Evolutionary conservation across 2,113 vertebrate species (phyloP).

Genomic region (Pluvianellus socialis): DNA sequence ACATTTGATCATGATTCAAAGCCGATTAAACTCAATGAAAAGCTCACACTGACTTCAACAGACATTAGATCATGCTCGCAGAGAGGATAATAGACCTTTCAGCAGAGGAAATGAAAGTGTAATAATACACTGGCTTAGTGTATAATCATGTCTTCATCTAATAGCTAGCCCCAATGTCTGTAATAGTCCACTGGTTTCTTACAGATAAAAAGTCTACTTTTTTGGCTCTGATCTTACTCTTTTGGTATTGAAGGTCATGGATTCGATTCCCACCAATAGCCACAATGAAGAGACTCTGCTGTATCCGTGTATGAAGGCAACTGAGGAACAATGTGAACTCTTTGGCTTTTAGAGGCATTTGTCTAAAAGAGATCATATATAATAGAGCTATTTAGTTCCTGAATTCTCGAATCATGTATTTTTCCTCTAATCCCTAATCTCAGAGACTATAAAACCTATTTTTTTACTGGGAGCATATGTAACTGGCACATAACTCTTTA

Average conservation of each 20-base stretch:
- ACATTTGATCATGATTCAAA: constrained; percentile 32
- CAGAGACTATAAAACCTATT: neutral
- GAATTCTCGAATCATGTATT: neutral
- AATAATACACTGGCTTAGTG: constrained; percentile 40
- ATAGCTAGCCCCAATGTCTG: neutral
- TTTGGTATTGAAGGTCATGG: neutral
- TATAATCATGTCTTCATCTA: constrained; percentile 44
- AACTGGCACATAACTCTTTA: neutral
- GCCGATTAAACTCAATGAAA: constrained; percentile 21
- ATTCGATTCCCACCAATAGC: neutral
- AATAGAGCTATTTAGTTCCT: neutral
- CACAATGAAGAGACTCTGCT: neutral
- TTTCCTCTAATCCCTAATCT: neutral
- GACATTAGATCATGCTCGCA: constrained; percentile 34
- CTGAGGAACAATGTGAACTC: accelerated
- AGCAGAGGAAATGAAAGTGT: constrained; percentile 45
- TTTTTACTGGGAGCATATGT: neutral
- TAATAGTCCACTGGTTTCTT: neutral
- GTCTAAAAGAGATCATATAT: neutral
- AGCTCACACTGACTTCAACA: constrained; percentile 10
- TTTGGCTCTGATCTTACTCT: neutral
- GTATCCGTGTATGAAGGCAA: neutral
- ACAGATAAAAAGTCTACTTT: neutral
- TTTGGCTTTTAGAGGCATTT: neutral
- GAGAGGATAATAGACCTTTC: constrained; percentile 56